Evolutionary conservation across 2,888 invertebrate species (phyloP).

Genomic region (Leptogaster cylindrica): DNA sequence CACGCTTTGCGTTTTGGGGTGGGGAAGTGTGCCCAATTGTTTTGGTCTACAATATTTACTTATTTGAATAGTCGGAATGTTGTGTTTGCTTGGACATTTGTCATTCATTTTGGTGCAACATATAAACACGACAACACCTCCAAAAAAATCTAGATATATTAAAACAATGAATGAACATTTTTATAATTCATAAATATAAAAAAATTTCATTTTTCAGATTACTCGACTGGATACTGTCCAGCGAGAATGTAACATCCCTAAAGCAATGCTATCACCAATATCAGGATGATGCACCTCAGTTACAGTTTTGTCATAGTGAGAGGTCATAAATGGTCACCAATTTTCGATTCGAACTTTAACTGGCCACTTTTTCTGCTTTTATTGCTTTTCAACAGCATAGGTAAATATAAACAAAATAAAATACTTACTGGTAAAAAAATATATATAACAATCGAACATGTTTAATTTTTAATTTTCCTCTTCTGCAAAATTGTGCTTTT

Average conservation of each 20-base stretch:
- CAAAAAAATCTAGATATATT: background rate
- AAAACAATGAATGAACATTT: background rate
- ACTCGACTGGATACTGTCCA: background rate
- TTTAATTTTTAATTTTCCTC: too few relatives aligned
- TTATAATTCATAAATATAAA: background rate
- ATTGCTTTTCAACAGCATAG: slow-evolving; percentile 58
- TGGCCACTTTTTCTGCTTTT: slow-evolving; percentile 56
- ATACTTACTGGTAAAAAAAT: too few relatives aligned
- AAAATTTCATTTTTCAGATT: background rate
- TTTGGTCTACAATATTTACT: too few relatives aligned
- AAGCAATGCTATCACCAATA: slow-evolving; percentile 30
- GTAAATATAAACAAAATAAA: slow-evolving; percentile 53
- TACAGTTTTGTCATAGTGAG: slow-evolving; percentile 38
- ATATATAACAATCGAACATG: too few relatives aligned
- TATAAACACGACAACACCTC: too few relatives aligned
- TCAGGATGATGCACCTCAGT: slow-evolving; percentile 36
- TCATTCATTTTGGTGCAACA: background rate
- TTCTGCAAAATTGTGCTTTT: too few relatives aligned
- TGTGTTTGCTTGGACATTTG: background rate
- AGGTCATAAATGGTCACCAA: slow-evolving; percentile 49
- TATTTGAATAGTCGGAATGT: too few relatives aligned
- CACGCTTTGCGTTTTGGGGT: too few relatives aligned
- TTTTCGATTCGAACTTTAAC: slow-evolving; percentile 49
- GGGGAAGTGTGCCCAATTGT: too few relatives aligned
- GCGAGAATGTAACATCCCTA: slow-evolving; percentile 8